A percentile compares a stretch with the other conserved stretches of the same genome.
Evolutionary conservation across 2,113 vertebrate genomes (phyloP).

Genomic region (Silurus glanis): DNA sequence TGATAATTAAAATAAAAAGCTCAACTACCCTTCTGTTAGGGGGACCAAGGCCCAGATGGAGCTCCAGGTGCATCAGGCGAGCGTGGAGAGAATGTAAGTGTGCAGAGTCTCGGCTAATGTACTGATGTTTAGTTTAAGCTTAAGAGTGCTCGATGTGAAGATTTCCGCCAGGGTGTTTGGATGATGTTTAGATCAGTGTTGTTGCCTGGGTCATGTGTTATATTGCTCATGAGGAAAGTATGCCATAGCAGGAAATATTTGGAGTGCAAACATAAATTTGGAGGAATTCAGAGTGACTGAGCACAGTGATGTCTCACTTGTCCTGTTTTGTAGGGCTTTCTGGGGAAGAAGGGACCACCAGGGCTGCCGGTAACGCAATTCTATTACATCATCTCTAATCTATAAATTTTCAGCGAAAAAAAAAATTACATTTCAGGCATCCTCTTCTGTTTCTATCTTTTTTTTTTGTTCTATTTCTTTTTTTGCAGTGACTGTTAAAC

Average conservation of each 20-base stretch:
- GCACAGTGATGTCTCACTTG: not conserved
- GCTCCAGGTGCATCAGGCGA: not conserved
- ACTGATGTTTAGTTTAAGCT: conserved; percentile 35
- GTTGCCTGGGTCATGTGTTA: conserved; percentile 5
- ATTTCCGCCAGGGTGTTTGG: not conserved
- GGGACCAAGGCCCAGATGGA: conserved; percentile 33
- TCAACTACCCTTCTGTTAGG: conserved; percentile 24
- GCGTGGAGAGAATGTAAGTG: conserved; percentile 35
- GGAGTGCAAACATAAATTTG: not conserved
- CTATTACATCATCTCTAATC: not conserved
- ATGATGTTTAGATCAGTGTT: not conserved
- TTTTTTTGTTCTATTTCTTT: not conserved
- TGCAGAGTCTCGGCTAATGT: not conserved
- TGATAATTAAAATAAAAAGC: not conserved
- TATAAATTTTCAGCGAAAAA: no score
- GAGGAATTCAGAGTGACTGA: not conserved
- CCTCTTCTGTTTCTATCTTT: not conserved
- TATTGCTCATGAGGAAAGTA: conserved; percentile 57
- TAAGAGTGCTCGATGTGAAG: not conserved
- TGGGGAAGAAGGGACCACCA: conserved; percentile 61
- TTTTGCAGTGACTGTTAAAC: not conserved
- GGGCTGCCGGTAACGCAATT: conserved; percentile 58
- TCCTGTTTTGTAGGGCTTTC: conserved; percentile 60
- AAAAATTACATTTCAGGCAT: no score
- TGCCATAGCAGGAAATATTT: conserved; percentile 43